phyloP scores from a whole-genome alignment of 2,888 invertebrate genomes.

The Perithous albicinctus region DNA sequence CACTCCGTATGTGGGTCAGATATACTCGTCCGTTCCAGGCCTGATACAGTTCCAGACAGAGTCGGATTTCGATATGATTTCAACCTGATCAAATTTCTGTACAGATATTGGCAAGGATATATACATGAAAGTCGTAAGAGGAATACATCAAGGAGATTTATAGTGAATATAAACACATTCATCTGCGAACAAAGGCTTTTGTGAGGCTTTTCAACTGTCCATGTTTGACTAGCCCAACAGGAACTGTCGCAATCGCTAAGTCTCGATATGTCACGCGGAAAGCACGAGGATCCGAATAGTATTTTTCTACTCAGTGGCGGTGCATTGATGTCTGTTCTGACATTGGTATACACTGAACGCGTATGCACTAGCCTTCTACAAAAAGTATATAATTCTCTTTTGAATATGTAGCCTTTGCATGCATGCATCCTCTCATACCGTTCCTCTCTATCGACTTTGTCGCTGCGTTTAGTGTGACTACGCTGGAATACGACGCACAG shows the following conservation, averaged over 20 bases:
- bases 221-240: not conserved
- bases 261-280: not conserved
- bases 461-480: slow-evolving; percentile 1
- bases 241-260: slow-evolving; percentile 1
- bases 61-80: too few relatives aligned
- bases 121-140: not conserved
- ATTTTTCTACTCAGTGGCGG: not conserved
- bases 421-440: not conserved
- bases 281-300: not conserved
- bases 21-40: too few relatives aligned
- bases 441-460: not conserved
- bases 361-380: not conserved
- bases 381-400: not conserved
- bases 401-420: not conserved
- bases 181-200: not conserved
- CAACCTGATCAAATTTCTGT: too few relatives aligned
- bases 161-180: not conserved
- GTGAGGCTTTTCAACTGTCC: not conserved
- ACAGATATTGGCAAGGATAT: not conserved
- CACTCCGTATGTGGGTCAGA: too few relatives aligned
- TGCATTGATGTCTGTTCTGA: not conserved
- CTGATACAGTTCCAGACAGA: too few relatives aligned
- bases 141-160: not conserved
- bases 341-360: not conserved
- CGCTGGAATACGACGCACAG: slow-evolving; percentile 1